Conservation (phyloP, 1,140 invertebrate species). For the Caerostris darwini region DNA sequence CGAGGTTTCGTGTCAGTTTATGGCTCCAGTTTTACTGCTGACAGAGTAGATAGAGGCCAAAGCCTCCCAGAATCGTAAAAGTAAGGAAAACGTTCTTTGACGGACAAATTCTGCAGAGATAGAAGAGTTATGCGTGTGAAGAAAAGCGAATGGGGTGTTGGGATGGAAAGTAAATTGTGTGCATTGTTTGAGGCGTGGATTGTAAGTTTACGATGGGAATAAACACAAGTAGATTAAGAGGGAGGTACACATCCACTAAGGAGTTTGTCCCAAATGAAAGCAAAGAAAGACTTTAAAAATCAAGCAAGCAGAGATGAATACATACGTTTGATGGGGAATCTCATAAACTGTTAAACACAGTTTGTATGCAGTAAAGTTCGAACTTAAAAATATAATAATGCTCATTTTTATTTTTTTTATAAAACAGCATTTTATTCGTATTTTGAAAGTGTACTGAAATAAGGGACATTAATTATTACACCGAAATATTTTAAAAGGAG, state of each 20-base stretch:
- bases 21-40: conserved; percentile 2
- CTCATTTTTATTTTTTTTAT: too few relatives aligned
- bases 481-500: too few relatives aligned
- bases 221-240: conserved; percentile 5
- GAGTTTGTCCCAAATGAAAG: too few relatives aligned
- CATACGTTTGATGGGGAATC: not conserved
- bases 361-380: too few relatives aligned
- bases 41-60: not conserved
- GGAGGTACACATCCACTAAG: not conserved
- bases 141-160: not conserved
- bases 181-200: not conserved
- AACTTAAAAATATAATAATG: too few relatives aligned
- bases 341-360: not conserved
- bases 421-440: too few relatives aligned
- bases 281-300: not conserved
- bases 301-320: not conserved
- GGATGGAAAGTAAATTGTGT: not conserved
- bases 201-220: not conserved
- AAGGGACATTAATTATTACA: too few relatives aligned
- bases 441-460: too few relatives aligned
- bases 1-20: conserved; percentile 35
- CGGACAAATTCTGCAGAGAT: not conserved
- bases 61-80: not conserved
- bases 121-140: conserved; percentile 3
- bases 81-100: not conserved